Base-by-base conservation (phyloP, 2,797 vertebrate species). In the Coracias cyanogaster region DNA sequence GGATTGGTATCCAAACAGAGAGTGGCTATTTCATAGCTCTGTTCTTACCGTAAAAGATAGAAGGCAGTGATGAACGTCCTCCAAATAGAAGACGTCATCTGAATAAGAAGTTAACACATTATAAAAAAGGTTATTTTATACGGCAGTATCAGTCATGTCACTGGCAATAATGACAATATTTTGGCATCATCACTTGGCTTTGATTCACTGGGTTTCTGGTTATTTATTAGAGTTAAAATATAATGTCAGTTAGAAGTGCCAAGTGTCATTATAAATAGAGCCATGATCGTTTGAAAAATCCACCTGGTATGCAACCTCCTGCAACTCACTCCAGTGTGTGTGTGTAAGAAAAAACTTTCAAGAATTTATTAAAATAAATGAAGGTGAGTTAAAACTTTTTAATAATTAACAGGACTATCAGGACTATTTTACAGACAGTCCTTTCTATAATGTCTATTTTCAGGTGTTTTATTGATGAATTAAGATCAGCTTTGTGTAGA, bases 151-250 rank as follows among this genome's bases (percentile, higher is more conserved):
- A 92, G 71, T 82, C 66, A 77, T 94, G 43, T 70, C 62, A 48
- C 66, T 82, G 76, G 43, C 33, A 87, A 94, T 90, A 92, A 83
- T 41, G 22, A 80, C 74, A 91, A 87, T 82, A 70, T 65, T 73
- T 73, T 96, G 88, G 49, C 82, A 89, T 65, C 54, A 58, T 74
- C 39, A 54, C 80, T 81, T 92, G 83, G 67, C 85, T 87, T 58
- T 93, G 81, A 86, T 93, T 84, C 31, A 62, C 51, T 83, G 17
- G 6, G 31, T 89, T 87, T 92, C 71, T 96, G 46, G 10, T 57
- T 94, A 86, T 94, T 95, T 94, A 90, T 85, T 92, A 39, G 80
- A 72, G 20, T 74, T 80, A 95, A 96, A 93, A 81, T 78, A 92
- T 77, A 71, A 13, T 94, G 66, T 80, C 86, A 85, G 41, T 81